Evolutionary conservation across 1,140 invertebrate genomes (phyloP).

Genomic region (Trachelipus rathkii): DNA sequence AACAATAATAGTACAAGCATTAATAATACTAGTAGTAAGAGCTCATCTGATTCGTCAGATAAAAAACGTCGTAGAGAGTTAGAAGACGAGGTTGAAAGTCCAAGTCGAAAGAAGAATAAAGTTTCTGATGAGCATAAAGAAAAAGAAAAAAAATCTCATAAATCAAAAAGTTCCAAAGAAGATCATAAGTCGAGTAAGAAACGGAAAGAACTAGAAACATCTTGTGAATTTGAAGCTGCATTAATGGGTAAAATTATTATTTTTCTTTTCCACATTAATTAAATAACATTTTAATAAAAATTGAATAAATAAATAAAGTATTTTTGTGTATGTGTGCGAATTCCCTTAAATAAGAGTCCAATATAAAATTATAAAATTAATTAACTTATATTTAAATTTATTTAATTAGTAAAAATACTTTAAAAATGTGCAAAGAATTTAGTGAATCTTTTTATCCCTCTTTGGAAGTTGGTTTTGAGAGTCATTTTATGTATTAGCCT

Average conservation of each 20-base stretch:
- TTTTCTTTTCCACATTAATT: neutral
- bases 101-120: neutral
- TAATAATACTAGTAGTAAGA: neutral
- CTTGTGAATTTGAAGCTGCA: neutral
- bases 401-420: too few species aligned
- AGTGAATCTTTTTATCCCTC: too few species aligned
- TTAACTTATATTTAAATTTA: too few species aligned
- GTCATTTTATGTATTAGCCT: too few species aligned
- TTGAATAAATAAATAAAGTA: too few species aligned
- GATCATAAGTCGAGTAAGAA: neutral
- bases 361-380: too few species aligned
- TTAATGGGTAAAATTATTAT: neutral
- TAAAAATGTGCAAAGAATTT: too few species aligned
- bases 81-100: neutral
- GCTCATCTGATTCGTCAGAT: neutral
- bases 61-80: neutral
- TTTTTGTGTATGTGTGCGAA: too few species aligned
- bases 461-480: too few species aligned
- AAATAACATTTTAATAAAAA: too few species aligned
- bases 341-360: too few species aligned
- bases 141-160: slow-evolving; percentile 12
- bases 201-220: neutral
- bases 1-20: too few species aligned
- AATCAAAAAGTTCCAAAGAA: neutral
- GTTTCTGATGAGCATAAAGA: neutral